Percentiles rank a stretch among this genome's conserved stretches.
These are phyloP conservation scores for Elephantulus edwardii DNA, from an alignment of 2,113 vertebrate genomes.

Conservation along the genomic window DNA sequence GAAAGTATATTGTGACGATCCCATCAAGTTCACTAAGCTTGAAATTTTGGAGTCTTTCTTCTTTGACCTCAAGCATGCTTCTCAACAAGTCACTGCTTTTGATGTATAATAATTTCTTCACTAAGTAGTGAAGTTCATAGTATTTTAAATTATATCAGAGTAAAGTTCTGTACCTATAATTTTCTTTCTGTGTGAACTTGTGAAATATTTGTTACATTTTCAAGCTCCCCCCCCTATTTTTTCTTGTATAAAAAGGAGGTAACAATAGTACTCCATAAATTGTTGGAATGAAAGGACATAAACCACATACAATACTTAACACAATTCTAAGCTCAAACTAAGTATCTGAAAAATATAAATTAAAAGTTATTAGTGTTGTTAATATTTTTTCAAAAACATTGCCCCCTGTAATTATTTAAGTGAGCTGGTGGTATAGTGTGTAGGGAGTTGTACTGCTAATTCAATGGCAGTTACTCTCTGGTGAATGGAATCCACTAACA, in stretches of 20 bases:
- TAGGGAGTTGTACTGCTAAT: no score
- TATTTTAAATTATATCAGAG: not conserved
- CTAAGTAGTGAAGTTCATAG: not conserved
- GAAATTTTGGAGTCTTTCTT: constrained; percentile 16
- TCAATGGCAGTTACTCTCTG: no score
- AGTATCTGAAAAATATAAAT: constrained; percentile 32
- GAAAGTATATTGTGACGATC: not conserved
- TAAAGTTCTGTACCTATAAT: not conserved
- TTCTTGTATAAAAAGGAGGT: not conserved
- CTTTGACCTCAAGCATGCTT: not conserved
- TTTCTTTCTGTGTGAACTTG: constrained; percentile 23
- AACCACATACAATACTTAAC: not conserved
- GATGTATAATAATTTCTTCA: not conserved
- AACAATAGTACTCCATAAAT: not conserved
- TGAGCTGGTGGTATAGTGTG: no score
- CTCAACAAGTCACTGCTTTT: not conserved
- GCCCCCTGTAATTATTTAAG: no score
- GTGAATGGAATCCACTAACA: no score
- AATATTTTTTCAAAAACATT: not conserved
- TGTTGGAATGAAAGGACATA: constrained; percentile 31
- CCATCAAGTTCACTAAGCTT: not conserved
- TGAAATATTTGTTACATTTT: not conserved
- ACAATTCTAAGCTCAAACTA: not conserved
- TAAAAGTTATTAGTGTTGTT: not conserved
- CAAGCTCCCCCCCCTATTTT: not conserved